Evolutionary conservation across 35 echinoderm and acorn worm genomes (phyloP), one percentile per base, ranked within the genome.

Genomic region (Anneissia japonica): DNA sequence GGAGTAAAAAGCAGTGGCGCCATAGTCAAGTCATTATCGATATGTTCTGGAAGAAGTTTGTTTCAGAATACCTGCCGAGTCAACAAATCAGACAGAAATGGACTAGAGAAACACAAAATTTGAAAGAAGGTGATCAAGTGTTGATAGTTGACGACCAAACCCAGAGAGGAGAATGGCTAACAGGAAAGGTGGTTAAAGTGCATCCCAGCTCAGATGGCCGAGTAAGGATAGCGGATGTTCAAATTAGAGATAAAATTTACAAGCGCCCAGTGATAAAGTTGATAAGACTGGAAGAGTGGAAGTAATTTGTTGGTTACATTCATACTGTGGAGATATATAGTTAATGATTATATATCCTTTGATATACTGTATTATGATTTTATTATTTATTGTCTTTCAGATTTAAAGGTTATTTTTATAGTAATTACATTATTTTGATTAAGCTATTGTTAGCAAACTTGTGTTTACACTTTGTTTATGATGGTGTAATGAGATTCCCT

Each of bases 151-250:
- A 84, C 74, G 28, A 38, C 40, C 81, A 90, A 37, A 36, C 46
- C 7, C 81, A 21, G 3, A 77, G 81, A 31, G 79, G 79, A 23
- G 81, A 84, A 40, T 90, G 88, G 72, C 82, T 40, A 30, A 37
- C 84, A 41, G 81, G 88, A 31, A 19, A 77, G 34, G 81, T 90
- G 4, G 35, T 34, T 5, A 39, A 84, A 41, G 29, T 90, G 12
- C 76, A 84, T 77, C 81, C 82, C 0, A 83, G 88, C 76, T 34
- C 37, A n/a, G 82, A 90, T 56, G 82, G 40, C 3, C 84, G 64
- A 83, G 81, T 90, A n/a, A 83, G 88, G 16, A 37, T 84, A 84
- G 88, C 46, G n/a, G 82, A 90, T 36, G 73, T 90, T 29, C 41
- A 31, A 0, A 39, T 90, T 29, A 76, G 41, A 34, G 45, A 46